These are phyloP conservation scores for Rhinopomastus cyanomelas DNA, from an alignment of 2,113 vertebrate species.

Conservation along the genomic window DNA sequence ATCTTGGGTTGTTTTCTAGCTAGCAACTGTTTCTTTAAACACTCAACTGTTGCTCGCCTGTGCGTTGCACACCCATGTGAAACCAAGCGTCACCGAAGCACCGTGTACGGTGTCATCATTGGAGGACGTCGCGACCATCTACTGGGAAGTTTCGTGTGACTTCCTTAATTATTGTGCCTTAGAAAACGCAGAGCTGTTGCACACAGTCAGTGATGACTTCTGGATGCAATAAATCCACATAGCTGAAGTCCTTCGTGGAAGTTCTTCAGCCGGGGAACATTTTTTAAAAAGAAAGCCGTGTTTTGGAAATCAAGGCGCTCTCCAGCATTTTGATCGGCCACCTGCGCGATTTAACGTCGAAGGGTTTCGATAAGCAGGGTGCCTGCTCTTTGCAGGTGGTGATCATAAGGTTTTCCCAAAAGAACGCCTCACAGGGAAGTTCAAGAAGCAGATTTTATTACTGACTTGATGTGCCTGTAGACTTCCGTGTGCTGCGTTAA, in stretches of 20 bases:
- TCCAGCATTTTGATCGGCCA: conserved; percentile 67
- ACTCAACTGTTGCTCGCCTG: conserved; percentile 66
- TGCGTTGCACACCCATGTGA: conserved; percentile 25
- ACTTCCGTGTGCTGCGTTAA: conserved; percentile 26
- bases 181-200: conserved; percentile 83
- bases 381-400: conserved; percentile 71
- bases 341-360: conserved; percentile 65
- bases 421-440: conserved; percentile 26
- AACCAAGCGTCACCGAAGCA: conserved; percentile 3
- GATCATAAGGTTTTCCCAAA: conserved; percentile 41
- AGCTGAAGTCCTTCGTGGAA: background rate
- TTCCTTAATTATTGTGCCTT: conserved; percentile 88
- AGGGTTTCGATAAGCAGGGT: conserved; percentile 69
- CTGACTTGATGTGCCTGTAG: conserved; percentile 11
- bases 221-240: conserved; percentile 71
- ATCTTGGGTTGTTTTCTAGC: conserved; percentile 59
- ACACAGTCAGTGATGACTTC: conserved; percentile 68
- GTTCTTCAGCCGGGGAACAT: conserved; percentile 57
- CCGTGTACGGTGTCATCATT: background rate
- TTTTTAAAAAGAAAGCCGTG: background rate
- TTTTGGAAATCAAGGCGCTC: conserved; percentile 56
- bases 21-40: conserved; percentile 77
- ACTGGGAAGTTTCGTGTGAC: conserved; percentile 51
- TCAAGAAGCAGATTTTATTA: conserved; percentile 48
- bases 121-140: conserved; percentile 50